A percentile compares a stretch with the other conserved stretches of the same genome.
Conservation (phyloP, 2,113 vertebrate species). For the Aegithalos caudatus region DNA sequence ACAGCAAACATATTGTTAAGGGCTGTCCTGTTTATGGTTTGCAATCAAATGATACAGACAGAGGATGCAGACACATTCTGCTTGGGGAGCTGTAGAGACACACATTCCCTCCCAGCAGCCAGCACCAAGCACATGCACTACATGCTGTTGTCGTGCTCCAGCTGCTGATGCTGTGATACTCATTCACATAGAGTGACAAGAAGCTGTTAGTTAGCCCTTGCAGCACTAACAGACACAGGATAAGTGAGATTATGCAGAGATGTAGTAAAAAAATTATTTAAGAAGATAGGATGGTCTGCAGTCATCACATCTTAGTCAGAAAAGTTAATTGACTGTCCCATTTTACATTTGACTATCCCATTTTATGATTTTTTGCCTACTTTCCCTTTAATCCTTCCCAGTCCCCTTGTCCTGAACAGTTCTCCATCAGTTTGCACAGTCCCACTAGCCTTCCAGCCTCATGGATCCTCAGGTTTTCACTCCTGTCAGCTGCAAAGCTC, state of each 20-base stretch:
- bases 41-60: not conserved
- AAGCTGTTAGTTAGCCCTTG: not conserved
- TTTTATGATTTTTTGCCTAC: not conserved
- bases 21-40: not conserved
- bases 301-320: not conserved
- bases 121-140: accelerated
- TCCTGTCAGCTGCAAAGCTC: not conserved
- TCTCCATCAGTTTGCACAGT: not conserved
- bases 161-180: accelerated
- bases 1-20: not conserved
- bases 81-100: not conserved
- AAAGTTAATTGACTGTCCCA: not conserved
- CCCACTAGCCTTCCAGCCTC: accelerated
- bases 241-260: not conserved
- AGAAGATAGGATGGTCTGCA: not conserved
- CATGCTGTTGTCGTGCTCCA: not conserved
- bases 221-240: not conserved
- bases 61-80: accelerated
- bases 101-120: not conserved
- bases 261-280: not conserved
- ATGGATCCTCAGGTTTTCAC: not conserved
- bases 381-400: not conserved
- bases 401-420: not conserved
- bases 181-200: not conserved
- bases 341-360: not conserved